Evolutionary conservation across 2,797 vertebrate species (phyloP), one percentile per base, ranked within the genome.

Genomic region (Apogon talboti): DNA sequence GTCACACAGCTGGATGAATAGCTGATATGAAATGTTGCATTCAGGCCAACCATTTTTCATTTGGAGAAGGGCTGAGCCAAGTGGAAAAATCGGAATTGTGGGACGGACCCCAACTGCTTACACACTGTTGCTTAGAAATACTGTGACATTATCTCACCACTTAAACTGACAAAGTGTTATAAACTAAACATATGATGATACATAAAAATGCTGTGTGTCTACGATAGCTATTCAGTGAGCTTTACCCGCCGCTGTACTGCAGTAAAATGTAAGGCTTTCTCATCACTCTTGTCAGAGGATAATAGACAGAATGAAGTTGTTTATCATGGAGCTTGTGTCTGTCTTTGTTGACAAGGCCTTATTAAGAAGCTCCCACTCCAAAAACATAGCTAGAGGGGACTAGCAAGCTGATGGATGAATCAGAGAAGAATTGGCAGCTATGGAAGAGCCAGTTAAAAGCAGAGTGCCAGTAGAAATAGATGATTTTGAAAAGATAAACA

Each of bases 21-120:
- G 66, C 88, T 85, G 78, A 88, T 84, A 78, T 87, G 80, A 90
- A 92, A 91, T 85, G 85, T 83, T 85, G 90, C 91, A 71, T 91
- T 86, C 57, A 77, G 63, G 68, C 68, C 67, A 63, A 68, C 63
- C 54, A 40, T 69, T 81, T 81, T 81, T 87, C 82, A 85, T 88
- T 85, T 71, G 54, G 57, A 69, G 78, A 53, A 50, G 41, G 40
- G 53, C 37, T 44, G 72, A 76, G 76, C 50, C 57, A 56, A 40
- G 61, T 30, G 74, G 71, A 83, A 87, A 87, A 69, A 69, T 16
- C 38, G 12, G 67, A 57, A 61, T 19, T 48, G 43, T 7, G 40
- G 48, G 66, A 54, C 4, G 21, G 51, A 46, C 10, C 7, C 47
- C 13, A 40, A 48, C 6, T 15, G 44, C 45, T 35, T 41, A 11